Percentiles rank a stretch among this genome's conserved stretches.
Conservation (phyloP, 2,797 vertebrate species). For the Hyperoplus lanceolatus region DNA sequence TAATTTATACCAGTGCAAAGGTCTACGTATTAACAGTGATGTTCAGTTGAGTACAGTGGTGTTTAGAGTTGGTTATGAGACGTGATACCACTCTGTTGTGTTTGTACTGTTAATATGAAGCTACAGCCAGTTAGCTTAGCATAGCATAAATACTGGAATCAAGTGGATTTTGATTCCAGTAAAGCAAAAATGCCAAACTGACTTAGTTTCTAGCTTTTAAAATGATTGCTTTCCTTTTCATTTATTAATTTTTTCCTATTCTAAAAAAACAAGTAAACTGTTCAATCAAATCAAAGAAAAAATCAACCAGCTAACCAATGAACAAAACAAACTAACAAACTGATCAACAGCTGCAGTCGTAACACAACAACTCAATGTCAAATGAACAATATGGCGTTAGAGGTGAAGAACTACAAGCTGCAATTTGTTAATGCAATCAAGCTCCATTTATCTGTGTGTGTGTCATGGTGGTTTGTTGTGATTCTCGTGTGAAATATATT, state of each 20-base stretch:
- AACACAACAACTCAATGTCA: constrained; percentile 11
- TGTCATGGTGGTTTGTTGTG: not conserved
- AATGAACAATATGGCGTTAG: not conserved
- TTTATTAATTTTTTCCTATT: too few relatives aligned
- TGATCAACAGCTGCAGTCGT: too few relatives aligned
- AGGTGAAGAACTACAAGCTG: not conserved
- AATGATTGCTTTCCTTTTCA: too few relatives aligned
- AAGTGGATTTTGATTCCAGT: not conserved
- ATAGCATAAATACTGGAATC: not conserved
- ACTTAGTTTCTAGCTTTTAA: too few relatives aligned
- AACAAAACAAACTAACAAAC: not conserved
- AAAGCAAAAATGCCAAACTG: not conserved
- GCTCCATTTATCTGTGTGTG: constrained; percentile 10
- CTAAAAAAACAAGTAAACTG: too few relatives aligned
- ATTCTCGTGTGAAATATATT: too few relatives aligned
- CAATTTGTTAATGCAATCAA: not conserved
- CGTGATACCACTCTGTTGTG: too few relatives aligned
- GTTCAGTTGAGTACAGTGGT: too few relatives aligned
- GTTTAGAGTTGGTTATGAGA: too few relatives aligned
- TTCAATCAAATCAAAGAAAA: not conserved
- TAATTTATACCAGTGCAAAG: too few relatives aligned
- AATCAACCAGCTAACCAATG: not conserved
- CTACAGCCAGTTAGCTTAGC: not conserved
- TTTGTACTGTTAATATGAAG: not conserved
- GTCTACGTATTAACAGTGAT: too few relatives aligned